These are phyloP conservation scores for Sapayoa aenigma DNA, from an alignment of 2,113 vertebrate species.

Conservation along the genomic window DNA sequence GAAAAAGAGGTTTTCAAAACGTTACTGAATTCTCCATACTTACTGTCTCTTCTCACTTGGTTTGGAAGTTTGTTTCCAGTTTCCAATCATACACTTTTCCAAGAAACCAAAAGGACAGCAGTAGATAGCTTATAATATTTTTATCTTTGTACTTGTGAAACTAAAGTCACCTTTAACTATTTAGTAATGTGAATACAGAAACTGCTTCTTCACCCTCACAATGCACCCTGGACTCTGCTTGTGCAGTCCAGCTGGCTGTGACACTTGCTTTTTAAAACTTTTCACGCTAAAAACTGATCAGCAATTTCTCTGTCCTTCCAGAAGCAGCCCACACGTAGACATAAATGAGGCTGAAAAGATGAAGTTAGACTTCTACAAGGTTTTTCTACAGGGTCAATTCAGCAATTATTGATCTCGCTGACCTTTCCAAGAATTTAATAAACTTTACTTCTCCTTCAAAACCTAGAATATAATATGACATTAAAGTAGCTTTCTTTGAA, in stretches of 20 bases:
- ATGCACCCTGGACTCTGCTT: neutral
- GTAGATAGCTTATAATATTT: neutral
- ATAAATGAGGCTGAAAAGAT: neutral
- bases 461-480: neutral
- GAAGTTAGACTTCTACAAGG: neutral
- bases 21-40: neutral
- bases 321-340: neutral
- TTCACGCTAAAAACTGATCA: neutral
- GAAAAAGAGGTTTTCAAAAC: neutral
- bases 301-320: neutral
- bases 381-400: neutral
- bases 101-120: neutral
- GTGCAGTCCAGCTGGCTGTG: rapidly evolving
- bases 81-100: neutral
- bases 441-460: neutral
- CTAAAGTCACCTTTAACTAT: neutral
- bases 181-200: neutral
- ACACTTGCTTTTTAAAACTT: neutral
- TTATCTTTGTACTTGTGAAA: neutral
- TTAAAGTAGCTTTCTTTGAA: neutral
- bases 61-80: neutral
- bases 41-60: neutral
- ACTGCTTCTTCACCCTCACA: neutral
- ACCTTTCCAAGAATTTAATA: neutral
- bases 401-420: neutral